Percentiles rank a stretch among this genome's conserved stretches.
Evolutionary conservation across 2,888 invertebrate species (phyloP).

Genomic region (Gnatocerus cornutus): DNA sequence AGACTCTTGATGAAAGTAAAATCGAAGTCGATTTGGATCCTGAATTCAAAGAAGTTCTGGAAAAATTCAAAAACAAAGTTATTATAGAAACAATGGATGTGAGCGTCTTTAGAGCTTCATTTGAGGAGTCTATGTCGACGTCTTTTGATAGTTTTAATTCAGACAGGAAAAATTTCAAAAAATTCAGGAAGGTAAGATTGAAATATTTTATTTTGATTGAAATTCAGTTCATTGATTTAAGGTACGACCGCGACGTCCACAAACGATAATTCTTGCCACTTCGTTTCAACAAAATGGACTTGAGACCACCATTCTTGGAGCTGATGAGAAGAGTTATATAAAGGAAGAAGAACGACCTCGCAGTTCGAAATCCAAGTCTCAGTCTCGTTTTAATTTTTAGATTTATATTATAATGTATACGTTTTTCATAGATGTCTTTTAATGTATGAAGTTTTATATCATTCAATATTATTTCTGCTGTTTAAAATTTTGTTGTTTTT

Average conservation of each 20-base stretch:
- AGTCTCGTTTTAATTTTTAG: too few species aligned
- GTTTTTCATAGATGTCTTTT: too few species aligned
- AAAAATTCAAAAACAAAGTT: constrained; percentile 42
- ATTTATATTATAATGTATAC: too few species aligned
- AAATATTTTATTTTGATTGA: not conserved
- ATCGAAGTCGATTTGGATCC: constrained; percentile 25
- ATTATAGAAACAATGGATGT: constrained; percentile 23
- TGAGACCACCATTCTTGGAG: too few species aligned
- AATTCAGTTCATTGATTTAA: constrained; percentile 1
- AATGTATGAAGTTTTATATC: too few species aligned
- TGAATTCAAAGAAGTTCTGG: constrained; percentile 44
- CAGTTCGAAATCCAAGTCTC: too few species aligned
- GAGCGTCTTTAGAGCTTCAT: not conserved
- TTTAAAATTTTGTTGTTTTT: too few species aligned
- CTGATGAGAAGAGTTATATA: not conserved
- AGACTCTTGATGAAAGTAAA: not conserved
- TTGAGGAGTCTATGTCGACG: not conserved
- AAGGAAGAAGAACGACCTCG: too few species aligned
- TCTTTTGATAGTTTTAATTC: not conserved
- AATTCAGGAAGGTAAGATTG: constrained; percentile 45
- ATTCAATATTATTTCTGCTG: too few species aligned
- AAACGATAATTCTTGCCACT: constrained; percentile 8
- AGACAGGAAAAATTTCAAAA: constrained; percentile 47
- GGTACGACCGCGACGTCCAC: constrained; percentile 25
- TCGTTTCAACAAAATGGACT: not conserved